Percentiles rank a stretch among this genome's conserved stretches.
phyloP scores from a whole-genome alignment of 2,113 vertebrate species.

The Trematocara variabile region DNA sequence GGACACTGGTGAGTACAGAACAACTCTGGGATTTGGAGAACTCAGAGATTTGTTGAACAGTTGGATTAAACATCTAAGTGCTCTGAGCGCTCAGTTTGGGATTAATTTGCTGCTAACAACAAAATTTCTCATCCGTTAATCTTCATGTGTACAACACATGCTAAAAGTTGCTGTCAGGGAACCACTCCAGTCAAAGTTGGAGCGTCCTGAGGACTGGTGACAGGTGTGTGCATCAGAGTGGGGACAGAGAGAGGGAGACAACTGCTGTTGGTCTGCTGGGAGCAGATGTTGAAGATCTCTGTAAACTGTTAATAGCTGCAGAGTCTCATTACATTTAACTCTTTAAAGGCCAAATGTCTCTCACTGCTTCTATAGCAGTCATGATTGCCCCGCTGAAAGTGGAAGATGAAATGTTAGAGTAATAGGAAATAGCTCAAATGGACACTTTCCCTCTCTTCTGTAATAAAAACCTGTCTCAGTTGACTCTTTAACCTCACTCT shows the following conservation, averaged over 20 bases:
- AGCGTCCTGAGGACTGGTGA: constrained; percentile 45
- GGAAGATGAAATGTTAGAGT: background rate
- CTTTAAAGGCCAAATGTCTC: constrained; percentile 42
- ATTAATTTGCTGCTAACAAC: background rate
- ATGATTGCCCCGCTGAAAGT: background rate
- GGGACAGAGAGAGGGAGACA: constrained; percentile 49
- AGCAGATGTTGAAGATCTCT: constrained; percentile 72
- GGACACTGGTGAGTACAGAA: background rate
- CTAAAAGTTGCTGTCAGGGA: constrained; percentile 11
- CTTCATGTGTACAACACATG: background rate
- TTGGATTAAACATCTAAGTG: background rate
- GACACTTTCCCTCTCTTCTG: background rate
- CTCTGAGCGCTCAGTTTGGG: background rate
- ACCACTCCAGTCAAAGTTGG: background rate
- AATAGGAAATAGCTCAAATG: background rate
- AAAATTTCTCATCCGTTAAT: background rate
- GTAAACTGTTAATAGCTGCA: constrained; percentile 73
- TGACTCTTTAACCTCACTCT: background rate
- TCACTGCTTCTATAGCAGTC: background rate
- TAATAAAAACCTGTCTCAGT: background rate
- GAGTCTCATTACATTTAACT: constrained; percentile 72
- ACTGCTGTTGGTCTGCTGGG: constrained; percentile 66
- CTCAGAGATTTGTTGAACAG: background rate
- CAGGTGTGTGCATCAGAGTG: constrained; percentile 53
- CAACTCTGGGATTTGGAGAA: background rate